Percentiles rank a stretch among this genome's conserved stretches.
These are phyloP conservation scores for Halichoeres trimaculatus DNA, from an alignment of 2,113 vertebrate species.

Conservation along the genomic window DNA sequence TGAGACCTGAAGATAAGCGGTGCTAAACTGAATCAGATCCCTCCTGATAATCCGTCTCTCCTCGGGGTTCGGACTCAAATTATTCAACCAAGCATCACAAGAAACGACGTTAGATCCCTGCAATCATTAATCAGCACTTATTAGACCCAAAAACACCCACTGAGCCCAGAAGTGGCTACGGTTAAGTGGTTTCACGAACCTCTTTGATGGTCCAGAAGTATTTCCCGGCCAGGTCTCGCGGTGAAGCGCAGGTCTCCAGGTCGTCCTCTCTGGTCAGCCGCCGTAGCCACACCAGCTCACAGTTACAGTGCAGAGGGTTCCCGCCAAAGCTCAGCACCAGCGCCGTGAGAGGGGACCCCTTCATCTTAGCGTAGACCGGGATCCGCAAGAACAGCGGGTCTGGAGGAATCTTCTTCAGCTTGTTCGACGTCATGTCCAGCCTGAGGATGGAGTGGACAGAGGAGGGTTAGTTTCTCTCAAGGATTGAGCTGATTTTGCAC, in stretches of 20 bases:
- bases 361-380: conserved; percentile 85
- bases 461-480: too few relatives aligned
- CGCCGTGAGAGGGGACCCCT: conserved; percentile 84
- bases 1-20: too few relatives aligned
- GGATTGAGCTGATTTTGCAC: too few relatives aligned
- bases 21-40: too few relatives aligned
- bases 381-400: conserved; percentile 86
- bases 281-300: conserved; percentile 87
- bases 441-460: conserved; percentile 41
- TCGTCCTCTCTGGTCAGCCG: conserved; percentile 86
- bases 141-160: too few relatives aligned
- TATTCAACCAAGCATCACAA: background rate
- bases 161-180: too few relatives aligned
- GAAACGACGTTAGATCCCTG: background rate
- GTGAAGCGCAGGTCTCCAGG: conserved; percentile 87
- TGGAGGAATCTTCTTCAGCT: conserved; percentile 88
- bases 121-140: background rate
- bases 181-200: conserved; percentile 40
- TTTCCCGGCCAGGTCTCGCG: conserved; percentile 83
- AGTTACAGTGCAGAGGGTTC: conserved; percentile 88
- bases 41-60: too few relatives aligned
- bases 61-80: too few relatives aligned
- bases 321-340: conserved; percentile 86
- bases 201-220: conserved; percentile 89
- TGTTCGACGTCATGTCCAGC: conserved; percentile 89